Conservation (phyloP, 2,113 vertebrate genomes). For the Ariopsis seemanni region DNA sequence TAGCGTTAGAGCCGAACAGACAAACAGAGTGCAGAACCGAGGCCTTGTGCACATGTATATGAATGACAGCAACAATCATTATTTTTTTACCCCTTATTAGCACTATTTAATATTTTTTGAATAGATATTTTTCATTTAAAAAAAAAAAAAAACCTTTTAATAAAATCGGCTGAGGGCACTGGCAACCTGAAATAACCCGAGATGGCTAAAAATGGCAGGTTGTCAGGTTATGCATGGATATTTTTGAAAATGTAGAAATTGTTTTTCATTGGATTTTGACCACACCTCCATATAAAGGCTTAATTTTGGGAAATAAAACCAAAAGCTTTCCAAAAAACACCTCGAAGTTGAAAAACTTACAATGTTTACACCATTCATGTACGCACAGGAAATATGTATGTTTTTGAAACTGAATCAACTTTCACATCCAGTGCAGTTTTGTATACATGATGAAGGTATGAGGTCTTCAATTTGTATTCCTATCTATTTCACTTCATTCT, state of each 20-base stretch:
- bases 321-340: too few species aligned
- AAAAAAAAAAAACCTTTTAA: too few species aligned
- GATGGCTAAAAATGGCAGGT: too few species aligned
- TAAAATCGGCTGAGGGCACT: too few species aligned
- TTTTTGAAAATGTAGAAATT: neutral
- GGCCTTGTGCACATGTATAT: neutral
- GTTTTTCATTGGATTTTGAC: neutral
- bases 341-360: too few species aligned
- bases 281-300: neutral
- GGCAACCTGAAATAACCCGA: too few species aligned
- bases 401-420: neutral
- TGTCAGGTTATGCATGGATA: neutral
- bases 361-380: too few species aligned
- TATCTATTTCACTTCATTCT: neutral
- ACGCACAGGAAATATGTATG: neutral
- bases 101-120: too few species aligned
- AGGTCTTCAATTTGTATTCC: neutral
- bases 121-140: too few species aligned
- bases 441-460: neutral
- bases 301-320: too few species aligned
- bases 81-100: too few species aligned
- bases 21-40: neutral
- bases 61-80: too few species aligned
- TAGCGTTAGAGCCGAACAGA: constrained; percentile 4
- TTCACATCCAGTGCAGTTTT: neutral